These are phyloP conservation scores for Leuciscus idus DNA, from an alignment of 2,113 vertebrate species.

Conservation along the genomic window DNA sequence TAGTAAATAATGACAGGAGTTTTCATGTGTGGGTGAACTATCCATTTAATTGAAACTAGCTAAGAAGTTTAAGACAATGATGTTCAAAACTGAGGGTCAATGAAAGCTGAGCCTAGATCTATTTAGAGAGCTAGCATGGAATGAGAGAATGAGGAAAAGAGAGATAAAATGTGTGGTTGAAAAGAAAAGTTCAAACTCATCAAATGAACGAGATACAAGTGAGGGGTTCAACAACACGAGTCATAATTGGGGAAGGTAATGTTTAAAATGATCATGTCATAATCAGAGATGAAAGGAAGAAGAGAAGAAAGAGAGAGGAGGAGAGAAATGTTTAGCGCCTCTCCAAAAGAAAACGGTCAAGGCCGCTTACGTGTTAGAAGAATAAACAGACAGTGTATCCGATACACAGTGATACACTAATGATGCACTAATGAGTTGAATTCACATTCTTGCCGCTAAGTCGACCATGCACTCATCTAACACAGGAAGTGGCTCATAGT, in stretches of 20 bases:
- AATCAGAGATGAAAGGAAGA: conserved; percentile 17
- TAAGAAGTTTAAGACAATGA: conserved; percentile 29
- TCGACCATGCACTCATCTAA: conserved; percentile 11
- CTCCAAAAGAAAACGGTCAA: conserved; percentile 15
- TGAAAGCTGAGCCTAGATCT: conserved; percentile 72
- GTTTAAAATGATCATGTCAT: conserved; percentile 34
- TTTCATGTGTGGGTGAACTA: not conserved
- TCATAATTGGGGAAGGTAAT: not conserved
- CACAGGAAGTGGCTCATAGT: conserved; percentile 47
- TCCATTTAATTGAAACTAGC: not conserved
- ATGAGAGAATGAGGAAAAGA: not conserved
- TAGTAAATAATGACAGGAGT: not conserved
- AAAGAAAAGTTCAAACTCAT: conserved; percentile 27
- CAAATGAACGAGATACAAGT: not conserved
- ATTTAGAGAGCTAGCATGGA: conserved; percentile 69
- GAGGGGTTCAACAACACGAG: not conserved
- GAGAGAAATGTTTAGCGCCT: conserved; percentile 39
- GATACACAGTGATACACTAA: conserved; percentile 41
- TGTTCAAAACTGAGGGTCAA: conserved; percentile 62
- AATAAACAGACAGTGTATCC: not conserved
- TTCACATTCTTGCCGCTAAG: conserved; percentile 24
- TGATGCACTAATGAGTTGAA: conserved; percentile 42
- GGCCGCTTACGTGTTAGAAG: not conserved
- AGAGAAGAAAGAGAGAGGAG: conserved; percentile 26
- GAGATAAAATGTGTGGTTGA: not conserved